Evolutionary conservation across 2,797 vertebrate species (phyloP), one percentile per base, ranked within the genome.

Genomic region (Acrossocheilus fasciatus): DNA sequence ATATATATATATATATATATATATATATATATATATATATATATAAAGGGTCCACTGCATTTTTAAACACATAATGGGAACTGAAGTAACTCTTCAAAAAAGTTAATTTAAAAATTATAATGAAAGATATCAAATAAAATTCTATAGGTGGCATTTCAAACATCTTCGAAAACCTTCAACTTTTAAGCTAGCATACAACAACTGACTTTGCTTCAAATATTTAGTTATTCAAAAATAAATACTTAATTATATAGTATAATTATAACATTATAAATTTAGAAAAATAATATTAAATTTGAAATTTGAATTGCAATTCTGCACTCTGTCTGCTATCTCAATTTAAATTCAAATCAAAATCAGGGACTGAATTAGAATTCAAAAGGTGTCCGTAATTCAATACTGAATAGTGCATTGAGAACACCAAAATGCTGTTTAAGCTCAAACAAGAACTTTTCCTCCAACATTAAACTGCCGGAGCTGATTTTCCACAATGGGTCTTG

Each of bases 401-500:
- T 77, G 52, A n/a, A 57, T 41, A n/a, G 39, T 11, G 39, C 77
- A 59, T 23, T 26, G 39, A 0, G 7, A 26, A 23, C 54, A 43
- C 54, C 23, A 79, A 43, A 62, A 78, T 14, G 18, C 50, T 8
- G 6, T 77, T 57, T 77, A 26, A 43, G 15, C 23, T 30, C 41
- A 11, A 81, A 20, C 43, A 0, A 17, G 43, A 68, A 68, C 17
- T 11, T 62, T 64, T 36, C 26, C 3, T 11, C 5, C 62, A 80
- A 81, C 43, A 11, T 47, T 79, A 52, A 81, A 69, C 64, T 5
- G 64, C 34, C 34, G 7, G 45, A 81, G 26, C 30, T 6, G 64
- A 52, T 81, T 36, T 69, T 69, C 7, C 64, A 70, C 43, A 69
- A 70, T 39, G 80, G 45, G n/a, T 52, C 43, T 12, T 69, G 64